These are phyloP conservation scores for Tridacna crocea DNA, from an alignment of 2,888 invertebrate genomes.

Conservation along the genomic window DNA sequence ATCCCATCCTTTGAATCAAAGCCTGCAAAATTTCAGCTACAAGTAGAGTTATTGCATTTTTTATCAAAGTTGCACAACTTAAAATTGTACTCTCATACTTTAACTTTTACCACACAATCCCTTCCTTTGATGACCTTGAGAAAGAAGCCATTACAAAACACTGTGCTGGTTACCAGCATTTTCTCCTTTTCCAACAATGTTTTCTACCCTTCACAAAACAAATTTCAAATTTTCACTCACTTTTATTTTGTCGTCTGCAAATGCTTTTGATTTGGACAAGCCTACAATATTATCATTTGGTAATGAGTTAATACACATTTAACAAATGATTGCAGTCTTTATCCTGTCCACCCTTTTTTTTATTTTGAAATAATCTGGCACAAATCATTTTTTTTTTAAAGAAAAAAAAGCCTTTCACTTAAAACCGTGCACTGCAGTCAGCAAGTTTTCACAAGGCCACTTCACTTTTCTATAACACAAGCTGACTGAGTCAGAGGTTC, in stretches of 20 bases:
- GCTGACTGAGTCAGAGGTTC: no score
- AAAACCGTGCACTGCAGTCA: background rate
- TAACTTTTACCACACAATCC: no score
- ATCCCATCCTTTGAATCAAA: no score
- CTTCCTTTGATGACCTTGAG: background rate
- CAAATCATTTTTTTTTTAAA: background rate
- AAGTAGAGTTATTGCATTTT: no score
- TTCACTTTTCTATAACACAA: no score
- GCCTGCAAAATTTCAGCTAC: no score
- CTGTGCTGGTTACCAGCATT: no score
- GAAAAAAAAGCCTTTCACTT: background rate
- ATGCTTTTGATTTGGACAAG: background rate
- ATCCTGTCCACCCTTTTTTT: background rate
- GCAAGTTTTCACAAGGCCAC: no score
- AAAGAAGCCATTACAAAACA: background rate
- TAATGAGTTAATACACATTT: background rate
- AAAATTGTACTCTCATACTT: no score
- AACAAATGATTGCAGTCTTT: background rate
- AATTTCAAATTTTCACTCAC: background rate
- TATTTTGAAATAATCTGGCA: background rate
- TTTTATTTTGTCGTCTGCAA: background rate
- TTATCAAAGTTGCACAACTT: no score
- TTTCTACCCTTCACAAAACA: background rate
- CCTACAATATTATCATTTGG: background rate
- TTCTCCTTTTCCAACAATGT: background rate